Percentiles rank a stretch among this genome's conserved stretches.
These are phyloP conservation scores for Drosophila pandora DNA, from an alignment of 1,140 invertebrate genomes.

Conservation along the genomic window DNA sequence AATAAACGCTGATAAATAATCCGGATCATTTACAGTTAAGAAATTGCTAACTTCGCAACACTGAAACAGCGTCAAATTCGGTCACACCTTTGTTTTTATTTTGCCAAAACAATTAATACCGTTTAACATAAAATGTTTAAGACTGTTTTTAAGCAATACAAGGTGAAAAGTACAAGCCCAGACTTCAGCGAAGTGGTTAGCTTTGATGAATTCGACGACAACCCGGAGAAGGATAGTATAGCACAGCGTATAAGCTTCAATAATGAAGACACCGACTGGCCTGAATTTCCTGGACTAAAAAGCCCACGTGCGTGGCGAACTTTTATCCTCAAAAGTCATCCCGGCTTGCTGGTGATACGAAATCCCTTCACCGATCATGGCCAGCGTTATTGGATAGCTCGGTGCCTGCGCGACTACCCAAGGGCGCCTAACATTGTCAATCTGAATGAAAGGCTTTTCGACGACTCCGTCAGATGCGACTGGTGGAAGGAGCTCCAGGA, in stretches of 20 bases:
- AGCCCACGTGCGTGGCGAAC: constrained; percentile 85
- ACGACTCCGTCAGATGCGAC: constrained; percentile 41
- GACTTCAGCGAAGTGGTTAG: background rate
- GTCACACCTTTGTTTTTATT: background rate
- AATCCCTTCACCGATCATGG: constrained; percentile 92
- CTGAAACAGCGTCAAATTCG: background rate
- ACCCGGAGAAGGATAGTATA: background rate
- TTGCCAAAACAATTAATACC: background rate
- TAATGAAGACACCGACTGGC: background rate
- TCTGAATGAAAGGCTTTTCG: constrained; percentile 85
- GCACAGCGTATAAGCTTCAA: constrained; percentile 9
- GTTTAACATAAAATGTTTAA: background rate
- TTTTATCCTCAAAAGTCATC: constrained; percentile 85
- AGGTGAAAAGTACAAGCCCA: background rate
- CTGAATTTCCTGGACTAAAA: constrained; percentile 74
- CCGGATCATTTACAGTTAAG: background rate
- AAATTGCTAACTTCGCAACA: background rate
- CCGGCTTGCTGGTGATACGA: constrained; percentile 90
- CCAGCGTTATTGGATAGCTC: constrained; percentile 92
- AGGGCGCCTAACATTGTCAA: constrained; percentile 91
- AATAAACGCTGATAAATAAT: too few species aligned
- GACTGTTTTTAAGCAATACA: constrained; percentile 1
- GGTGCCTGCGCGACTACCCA: constrained; percentile 91
- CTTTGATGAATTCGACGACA: background rate
- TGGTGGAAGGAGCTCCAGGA: constrained; percentile 84